Evolutionary conservation across 2,797 vertebrate genomes (phyloP).

Genomic region (Scomberomorus guttatus): DNA sequence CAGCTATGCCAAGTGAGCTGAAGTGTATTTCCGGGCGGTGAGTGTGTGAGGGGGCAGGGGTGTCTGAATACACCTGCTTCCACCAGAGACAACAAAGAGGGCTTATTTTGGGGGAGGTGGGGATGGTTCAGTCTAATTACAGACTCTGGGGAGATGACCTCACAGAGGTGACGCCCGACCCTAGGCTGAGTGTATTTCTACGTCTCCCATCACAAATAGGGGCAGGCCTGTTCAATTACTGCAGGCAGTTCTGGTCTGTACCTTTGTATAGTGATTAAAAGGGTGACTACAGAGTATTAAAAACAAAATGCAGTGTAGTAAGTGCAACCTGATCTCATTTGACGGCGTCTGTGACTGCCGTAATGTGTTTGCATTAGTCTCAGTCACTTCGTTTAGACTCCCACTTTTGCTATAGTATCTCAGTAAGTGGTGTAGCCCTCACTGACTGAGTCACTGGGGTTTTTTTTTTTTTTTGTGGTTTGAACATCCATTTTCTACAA

Average conservation of each 20-base stretch:
- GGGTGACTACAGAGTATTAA: neutral
- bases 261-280: slow-evolving; percentile 39
- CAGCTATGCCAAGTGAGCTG: slow-evolving; percentile 28
- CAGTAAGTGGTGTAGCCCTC: slow-evolving; percentile 43
- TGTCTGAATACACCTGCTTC: slow-evolving; percentile 64
- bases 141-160: slow-evolving; percentile 77
- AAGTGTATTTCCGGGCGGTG: slow-evolving; percentile 29
- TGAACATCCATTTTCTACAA: slow-evolving; percentile 60
- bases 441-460: slow-evolving; percentile 59
- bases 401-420: slow-evolving; percentile 35
- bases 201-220: slow-evolving; percentile 49
- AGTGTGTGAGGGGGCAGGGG: neutral
- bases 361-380: slow-evolving; percentile 43
- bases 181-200: slow-evolving; percentile 48
- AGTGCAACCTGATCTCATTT: slow-evolving; percentile 21
- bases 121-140: slow-evolving; percentile 76
- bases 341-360: slow-evolving; percentile 18
- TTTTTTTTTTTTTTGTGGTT: slow-evolving; percentile 41
- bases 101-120: slow-evolving; percentile 39
- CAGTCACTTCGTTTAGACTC: slow-evolving; percentile 40
- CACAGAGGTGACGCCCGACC: slow-evolving; percentile 68
- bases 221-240: slow-evolving; percentile 42
- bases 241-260: slow-evolving; percentile 30
- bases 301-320: neutral
- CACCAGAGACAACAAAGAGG: slow-evolving; percentile 69